Conservation (phyloP, 1,140 invertebrate genomes). For the Laupala kohalensis region DNA sequence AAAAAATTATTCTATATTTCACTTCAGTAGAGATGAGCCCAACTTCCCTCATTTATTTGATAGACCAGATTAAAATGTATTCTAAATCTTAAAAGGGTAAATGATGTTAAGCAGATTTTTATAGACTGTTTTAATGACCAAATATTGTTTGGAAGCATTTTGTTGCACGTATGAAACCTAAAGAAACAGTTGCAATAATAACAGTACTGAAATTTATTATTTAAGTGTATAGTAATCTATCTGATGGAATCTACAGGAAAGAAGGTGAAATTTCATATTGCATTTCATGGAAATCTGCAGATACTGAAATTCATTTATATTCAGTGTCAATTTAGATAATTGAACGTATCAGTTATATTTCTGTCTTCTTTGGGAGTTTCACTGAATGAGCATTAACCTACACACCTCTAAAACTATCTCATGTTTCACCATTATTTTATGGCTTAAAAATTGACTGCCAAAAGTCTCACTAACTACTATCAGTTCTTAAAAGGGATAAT, state of each 20-base stretch:
- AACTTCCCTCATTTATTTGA: neutral
- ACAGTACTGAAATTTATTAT: neutral
- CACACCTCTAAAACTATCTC: conserved; percentile 2
- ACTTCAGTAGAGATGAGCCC: neutral
- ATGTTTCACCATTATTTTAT: conserved; percentile 1
- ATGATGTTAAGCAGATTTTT: neutral
- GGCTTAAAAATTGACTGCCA: conserved; percentile 6
- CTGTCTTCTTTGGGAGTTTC: neutral
- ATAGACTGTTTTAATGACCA: too few relatives aligned
- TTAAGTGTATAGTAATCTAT: neutral
- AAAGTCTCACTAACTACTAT: conserved; percentile 1
- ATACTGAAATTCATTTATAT: neutral
- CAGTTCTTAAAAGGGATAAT: conserved; percentile 5
- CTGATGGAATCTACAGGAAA: neutral
- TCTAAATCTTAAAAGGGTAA: neutral
- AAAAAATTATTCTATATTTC: neutral
- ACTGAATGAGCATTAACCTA: conserved; percentile 4
- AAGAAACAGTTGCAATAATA: neutral
- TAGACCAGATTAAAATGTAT: neutral
- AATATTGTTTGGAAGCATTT: neutral
- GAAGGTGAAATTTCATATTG: neutral
- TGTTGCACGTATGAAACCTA: neutral
- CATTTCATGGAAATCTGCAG: neutral
- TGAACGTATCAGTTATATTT: too few relatives aligned
- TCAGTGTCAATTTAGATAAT: neutral